These are phyloP conservation scores for Okamejei kenojei DNA, from an alignment of 2,797 vertebrate genomes.

Conservation along the genomic window DNA sequence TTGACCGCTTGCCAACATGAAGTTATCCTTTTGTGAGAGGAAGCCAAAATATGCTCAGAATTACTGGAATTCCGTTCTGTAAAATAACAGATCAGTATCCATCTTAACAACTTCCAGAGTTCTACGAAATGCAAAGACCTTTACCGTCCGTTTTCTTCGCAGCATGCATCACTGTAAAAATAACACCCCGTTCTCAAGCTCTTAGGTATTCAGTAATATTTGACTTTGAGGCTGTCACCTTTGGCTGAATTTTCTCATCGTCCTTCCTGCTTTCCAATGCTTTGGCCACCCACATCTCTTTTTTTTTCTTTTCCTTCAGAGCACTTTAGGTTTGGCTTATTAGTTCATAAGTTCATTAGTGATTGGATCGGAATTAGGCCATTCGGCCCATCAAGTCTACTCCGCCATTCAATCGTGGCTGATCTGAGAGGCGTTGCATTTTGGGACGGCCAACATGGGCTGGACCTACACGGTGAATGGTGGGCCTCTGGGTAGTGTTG, in stretches of 20 bases:
- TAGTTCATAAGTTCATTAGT: no score
- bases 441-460: no score
- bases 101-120: slow-evolving; percentile 20
- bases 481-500: no score
- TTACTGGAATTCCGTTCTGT: slow-evolving; percentile 25
- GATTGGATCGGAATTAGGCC: no score
- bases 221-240: slow-evolving; percentile 1
- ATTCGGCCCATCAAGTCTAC: no score
- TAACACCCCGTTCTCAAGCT: neutral
- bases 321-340: no score
- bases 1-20: neutral
- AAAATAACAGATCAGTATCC: slow-evolving; percentile 26
- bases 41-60: slow-evolving; percentile 16
- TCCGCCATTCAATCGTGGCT: no score
- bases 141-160: neutral
- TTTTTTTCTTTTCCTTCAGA: neutral
- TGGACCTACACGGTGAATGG: no score
- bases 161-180: neutral
- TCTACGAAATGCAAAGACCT: neutral
- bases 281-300: neutral
- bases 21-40: slow-evolving; percentile 21
- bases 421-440: no score
- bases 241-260: neutral
- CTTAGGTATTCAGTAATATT: neutral
- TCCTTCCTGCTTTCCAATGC: neutral